A percentile compares a stretch with the other conserved stretches of the same genome.
These are phyloP conservation scores for Danionella dracula DNA, from an alignment of 2,797 vertebrate species.

Conservation along the genomic window DNA sequence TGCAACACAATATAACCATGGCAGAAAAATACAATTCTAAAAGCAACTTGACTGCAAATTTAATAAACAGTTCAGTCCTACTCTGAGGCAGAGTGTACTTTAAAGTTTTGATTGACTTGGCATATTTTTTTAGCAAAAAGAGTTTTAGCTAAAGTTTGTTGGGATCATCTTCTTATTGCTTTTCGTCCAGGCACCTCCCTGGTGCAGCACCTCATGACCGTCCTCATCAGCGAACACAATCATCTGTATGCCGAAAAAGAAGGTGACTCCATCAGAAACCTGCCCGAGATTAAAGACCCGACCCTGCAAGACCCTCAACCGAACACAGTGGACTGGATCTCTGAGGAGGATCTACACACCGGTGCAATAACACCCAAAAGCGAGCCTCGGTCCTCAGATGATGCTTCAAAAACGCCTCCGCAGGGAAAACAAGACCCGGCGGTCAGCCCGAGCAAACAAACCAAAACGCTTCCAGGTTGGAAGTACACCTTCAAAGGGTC, in stretches of 20 bases:
- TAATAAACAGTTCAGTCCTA: too few species aligned
- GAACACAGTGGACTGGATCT: slow-evolving; percentile 80
- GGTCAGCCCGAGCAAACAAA: slow-evolving; percentile 75
- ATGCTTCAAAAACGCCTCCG: slow-evolving; percentile 55
- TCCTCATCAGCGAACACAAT: slow-evolving; percentile 84
- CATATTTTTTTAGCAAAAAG: too few species aligned
- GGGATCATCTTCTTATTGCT: too few species aligned
- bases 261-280: slow-evolving; percentile 53
- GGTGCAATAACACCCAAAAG: slow-evolving; percentile 46
- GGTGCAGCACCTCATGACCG: slow-evolving; percentile 91
- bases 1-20: too few species aligned
- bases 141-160: too few species aligned
- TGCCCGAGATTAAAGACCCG: slow-evolving; percentile 52
- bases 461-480: slow-evolving; percentile 78
- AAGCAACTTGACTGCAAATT: too few species aligned
- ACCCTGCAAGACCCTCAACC: slow-evolving; percentile 66
- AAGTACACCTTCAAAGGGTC: slow-evolving; percentile 82
- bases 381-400: slow-evolving; percentile 65
- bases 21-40: too few species aligned
- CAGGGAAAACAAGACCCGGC: slow-evolving; percentile 56
- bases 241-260: slow-evolving; percentile 74
- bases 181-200: slow-evolving; percentile 79
- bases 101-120: too few species aligned
- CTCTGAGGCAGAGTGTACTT: too few species aligned
- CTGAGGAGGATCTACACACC: slow-evolving; percentile 72